A percentile compares a stretch with the other conserved stretches of the same genome.
Evolutionary conservation across 2,888 invertebrate species (phyloP).

Genomic region (Brachyptera putata): DNA sequence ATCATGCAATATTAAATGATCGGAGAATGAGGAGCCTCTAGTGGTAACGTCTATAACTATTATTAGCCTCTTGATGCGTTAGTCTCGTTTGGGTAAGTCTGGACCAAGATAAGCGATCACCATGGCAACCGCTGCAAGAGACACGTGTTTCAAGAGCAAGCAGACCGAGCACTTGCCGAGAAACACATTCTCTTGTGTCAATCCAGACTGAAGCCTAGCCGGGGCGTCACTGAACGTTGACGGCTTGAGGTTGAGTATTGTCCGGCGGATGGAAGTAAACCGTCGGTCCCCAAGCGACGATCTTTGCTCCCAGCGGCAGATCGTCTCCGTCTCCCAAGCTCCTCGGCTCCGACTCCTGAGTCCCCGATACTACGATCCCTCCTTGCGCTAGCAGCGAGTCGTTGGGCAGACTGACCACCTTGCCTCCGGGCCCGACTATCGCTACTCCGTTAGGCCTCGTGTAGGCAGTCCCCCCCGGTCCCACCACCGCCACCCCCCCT

Average conservation of each 20-base stretch:
- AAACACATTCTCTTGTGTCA: too few species aligned
- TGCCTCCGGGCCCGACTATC: conserved; percentile 69
- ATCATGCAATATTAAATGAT: too few species aligned
- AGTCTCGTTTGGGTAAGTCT: too few species aligned
- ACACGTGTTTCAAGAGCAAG: too few species aligned
- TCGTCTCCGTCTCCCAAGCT: background rate
- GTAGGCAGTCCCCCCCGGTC: conserved; percentile 71
- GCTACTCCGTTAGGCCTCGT: conserved; percentile 71
- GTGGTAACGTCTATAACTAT: too few species aligned
- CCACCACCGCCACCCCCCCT: conserved; percentile 76
- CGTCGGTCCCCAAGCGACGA: conserved; percentile 70
- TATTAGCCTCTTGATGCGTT: too few species aligned
- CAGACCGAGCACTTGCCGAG: too few species aligned
- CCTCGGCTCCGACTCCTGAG: conserved; percentile 2
- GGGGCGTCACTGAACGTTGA: too few species aligned
- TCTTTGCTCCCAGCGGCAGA: conserved; percentile 58
- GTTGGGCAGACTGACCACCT: conserved; percentile 50
- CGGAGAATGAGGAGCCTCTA: too few species aligned
- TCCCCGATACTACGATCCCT: background rate
- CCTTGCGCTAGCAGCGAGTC: conserved; percentile 8
- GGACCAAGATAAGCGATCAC: too few species aligned
- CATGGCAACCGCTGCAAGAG: too few species aligned
- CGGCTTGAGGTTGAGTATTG: background rate
- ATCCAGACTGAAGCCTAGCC: too few species aligned
- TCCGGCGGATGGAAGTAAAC: conserved; percentile 56